Evolutionary conservation across 2,888 invertebrate genomes (phyloP).

Genomic region (Druceiella hillmani): DNA sequence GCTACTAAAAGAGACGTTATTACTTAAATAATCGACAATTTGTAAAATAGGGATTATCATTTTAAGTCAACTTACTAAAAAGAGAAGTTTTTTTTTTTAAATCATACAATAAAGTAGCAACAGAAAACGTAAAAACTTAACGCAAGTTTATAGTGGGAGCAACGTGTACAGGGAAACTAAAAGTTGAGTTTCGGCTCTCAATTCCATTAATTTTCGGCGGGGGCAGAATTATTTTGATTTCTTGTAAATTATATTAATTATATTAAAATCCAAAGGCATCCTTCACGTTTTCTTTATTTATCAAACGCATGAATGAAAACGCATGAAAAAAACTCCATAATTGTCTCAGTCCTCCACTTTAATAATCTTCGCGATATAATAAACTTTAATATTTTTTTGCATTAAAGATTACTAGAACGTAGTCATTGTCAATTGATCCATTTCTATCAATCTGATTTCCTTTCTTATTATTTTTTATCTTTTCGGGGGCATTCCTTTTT

Average conservation of each 20-base stretch:
- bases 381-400: slow-evolving; percentile 13
- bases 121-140: slow-evolving; percentile 4
- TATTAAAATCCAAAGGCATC: slow-evolving; percentile 15
- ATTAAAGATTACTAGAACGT: slow-evolving; percentile 10
- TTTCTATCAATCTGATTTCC: no score
- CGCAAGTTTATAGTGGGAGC: slow-evolving; percentile 12
- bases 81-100: no score
- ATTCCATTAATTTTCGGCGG: slow-evolving; percentile 13
- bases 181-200: slow-evolving; percentile 12
- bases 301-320: slow-evolving; percentile 13
- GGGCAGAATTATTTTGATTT: slow-evolving; percentile 14
- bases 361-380: slow-evolving; percentile 13
- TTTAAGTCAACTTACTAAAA: no score
- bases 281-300: slow-evolving; percentile 11
- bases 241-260: slow-evolving; percentile 10
- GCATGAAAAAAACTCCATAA: no score
- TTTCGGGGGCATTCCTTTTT: no score
- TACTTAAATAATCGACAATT: no score
- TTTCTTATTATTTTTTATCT: no score
- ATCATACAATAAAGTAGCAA: no score
- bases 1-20: no score
- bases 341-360: slow-evolving; percentile 7
- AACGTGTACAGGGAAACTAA: slow-evolving; percentile 11
- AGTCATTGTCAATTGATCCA: slow-evolving; percentile 2
- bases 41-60: no score